phyloP scores from a whole-genome alignment of 92 coral and sea anemone species.

The Epizoanthus stellaris region DNA sequence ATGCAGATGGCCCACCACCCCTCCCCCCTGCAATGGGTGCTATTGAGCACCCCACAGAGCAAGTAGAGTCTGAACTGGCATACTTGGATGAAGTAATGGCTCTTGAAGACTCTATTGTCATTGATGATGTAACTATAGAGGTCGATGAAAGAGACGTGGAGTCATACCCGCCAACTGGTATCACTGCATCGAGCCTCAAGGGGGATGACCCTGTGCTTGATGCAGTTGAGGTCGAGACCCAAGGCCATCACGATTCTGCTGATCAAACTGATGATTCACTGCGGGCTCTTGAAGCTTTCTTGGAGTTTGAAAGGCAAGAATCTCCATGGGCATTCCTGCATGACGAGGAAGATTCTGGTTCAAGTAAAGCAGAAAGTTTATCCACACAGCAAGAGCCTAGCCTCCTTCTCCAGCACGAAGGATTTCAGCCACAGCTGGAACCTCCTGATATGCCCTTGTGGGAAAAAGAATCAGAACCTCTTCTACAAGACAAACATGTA shows the following conservation, averaged over 20 bases:
- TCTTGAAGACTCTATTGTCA: conserved; percentile 56
- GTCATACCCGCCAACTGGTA: neutral
- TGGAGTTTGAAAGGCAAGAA: conserved; percentile 41
- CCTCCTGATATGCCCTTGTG: neutral
- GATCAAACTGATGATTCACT: conserved; percentile 15
- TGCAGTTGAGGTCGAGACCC: neutral
- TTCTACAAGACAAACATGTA: neutral
- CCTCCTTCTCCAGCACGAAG: neutral
- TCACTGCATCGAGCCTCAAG: neutral
- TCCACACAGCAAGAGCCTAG: neutral
- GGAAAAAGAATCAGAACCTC: neutral
- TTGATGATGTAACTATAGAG: conserved; percentile 1
- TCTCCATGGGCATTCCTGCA: conserved; percentile 43
- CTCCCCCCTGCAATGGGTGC: conserved; percentile 19
- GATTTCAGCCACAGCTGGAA: neutral
- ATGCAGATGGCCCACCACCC: neutral
- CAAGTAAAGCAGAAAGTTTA: conserved; percentile 20
- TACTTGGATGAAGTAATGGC: conserved; percentile 65
- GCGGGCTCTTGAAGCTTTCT: conserved; percentile 30
- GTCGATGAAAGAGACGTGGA: neutral
- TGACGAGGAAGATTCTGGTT: conserved; percentile 39
- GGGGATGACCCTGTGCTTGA: neutral
- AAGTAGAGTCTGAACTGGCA: conserved; percentile 57
- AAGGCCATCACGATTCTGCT: neutral
- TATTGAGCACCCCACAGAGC: conserved; percentile 4